These are phyloP conservation scores for Drosophila orosa DNA, from an alignment of 1,140 invertebrate genomes.

Conservation along the genomic window DNA sequence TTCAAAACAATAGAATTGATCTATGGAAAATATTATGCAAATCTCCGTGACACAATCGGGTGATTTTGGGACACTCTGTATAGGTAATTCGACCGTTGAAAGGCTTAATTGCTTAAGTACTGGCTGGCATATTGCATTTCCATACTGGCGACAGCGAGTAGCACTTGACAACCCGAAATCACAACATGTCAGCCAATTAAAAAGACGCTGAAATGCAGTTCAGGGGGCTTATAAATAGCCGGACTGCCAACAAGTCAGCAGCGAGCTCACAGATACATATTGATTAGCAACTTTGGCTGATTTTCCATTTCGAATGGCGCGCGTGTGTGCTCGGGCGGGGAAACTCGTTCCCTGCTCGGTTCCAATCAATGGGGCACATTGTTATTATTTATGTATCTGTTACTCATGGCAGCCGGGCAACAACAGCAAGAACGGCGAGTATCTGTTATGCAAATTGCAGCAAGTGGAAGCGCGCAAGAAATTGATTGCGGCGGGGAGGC, in stretches of 20 bases:
- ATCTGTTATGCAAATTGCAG: constrained; percentile 59
- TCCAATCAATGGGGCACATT: constrained; percentile 75
- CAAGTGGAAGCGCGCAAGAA: constrained; percentile 59
- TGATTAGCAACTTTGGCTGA: constrained; percentile 55
- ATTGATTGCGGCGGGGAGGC: constrained; percentile 56
- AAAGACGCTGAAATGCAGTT: constrained; percentile 61
- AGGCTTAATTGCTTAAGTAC: constrained; percentile 59
- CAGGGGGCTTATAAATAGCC: constrained; percentile 36
- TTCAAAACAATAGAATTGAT: neutral
- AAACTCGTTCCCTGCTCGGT: constrained; percentile 64
- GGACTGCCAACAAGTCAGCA: constrained; percentile 32
- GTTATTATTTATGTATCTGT: constrained; percentile 78
- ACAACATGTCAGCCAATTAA: constrained; percentile 81
- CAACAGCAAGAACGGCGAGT: constrained; percentile 40
- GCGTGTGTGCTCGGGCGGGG: constrained; percentile 11
- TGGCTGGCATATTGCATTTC: constrained; percentile 36
- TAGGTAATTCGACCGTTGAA: constrained; percentile 2
- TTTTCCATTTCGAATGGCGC: constrained; percentile 59
- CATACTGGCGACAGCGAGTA: constrained; percentile 12
- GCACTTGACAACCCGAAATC: constrained; percentile 72
- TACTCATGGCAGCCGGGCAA: constrained; percentile 73
- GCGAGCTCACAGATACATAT: constrained; percentile 48
- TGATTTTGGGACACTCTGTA: neutral
- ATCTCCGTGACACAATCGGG: neutral
- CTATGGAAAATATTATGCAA: neutral